phyloP scores from a whole-genome alignment of 2,888 invertebrate species.

The Troides aeacus region DNA sequence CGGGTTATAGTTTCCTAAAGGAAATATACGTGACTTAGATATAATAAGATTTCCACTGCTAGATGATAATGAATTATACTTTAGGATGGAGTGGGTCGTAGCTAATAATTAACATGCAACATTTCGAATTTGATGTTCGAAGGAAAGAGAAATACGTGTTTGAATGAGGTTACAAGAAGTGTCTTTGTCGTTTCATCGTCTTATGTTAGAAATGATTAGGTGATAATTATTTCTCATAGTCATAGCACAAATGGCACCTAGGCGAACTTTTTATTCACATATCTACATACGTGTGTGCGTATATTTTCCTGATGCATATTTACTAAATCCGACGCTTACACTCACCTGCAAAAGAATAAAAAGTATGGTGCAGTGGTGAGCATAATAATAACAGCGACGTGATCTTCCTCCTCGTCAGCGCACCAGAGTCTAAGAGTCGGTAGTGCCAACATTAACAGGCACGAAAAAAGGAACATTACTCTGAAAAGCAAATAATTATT shows the following conservation, averaged over 20 bases:
- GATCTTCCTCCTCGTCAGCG: constrained; percentile 92
- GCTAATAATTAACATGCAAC: no score
- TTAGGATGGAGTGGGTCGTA: no score
- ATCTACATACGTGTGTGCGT: not conserved
- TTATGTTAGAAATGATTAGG: no score
- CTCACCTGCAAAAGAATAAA: constrained; percentile 95
- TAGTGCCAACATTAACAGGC: constrained; percentile 91
- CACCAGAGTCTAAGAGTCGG: constrained; percentile 92
- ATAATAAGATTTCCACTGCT: no score
- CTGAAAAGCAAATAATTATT: constrained; percentile 58
- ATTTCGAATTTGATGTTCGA: no score
- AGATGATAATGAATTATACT: no score
- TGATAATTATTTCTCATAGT: no score
- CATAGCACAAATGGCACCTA: not conserved
- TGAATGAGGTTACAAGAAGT: no score
- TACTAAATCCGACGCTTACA: not conserved
- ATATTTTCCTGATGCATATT: not conserved
- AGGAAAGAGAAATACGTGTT: no score
- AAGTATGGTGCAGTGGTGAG: constrained; percentile 97
- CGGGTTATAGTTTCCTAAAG: no score
- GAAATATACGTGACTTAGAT: no score
- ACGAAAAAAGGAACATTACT: constrained; percentile 96
- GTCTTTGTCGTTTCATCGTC: no score
- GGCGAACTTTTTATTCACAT: not conserved
- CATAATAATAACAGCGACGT: constrained; percentile 95